These are phyloP conservation scores for Emydocephalus ijimae DNA, from an alignment of 2,113 vertebrate genomes.

Conservation along the genomic window DNA sequence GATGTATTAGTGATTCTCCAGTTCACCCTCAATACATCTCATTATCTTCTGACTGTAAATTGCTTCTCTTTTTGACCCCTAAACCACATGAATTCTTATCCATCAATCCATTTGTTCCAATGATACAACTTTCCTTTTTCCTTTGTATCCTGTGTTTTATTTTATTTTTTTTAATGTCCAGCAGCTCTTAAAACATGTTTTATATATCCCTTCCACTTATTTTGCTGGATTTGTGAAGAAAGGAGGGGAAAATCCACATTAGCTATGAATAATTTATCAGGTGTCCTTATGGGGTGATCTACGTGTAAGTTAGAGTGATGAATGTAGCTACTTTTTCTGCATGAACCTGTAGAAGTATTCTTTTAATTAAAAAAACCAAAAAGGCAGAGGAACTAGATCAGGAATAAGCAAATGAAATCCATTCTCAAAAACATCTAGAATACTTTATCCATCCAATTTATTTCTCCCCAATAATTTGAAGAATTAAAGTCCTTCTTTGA, in stretches of 20 bases:
- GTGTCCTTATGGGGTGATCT: background rate
- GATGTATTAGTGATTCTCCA: background rate
- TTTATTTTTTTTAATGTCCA: background rate
- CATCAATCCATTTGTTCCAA: background rate
- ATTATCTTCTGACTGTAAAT: too few species aligned
- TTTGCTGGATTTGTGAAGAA: background rate
- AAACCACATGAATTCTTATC: background rate
- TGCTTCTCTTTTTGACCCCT: background rate
- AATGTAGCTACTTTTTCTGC: background rate
- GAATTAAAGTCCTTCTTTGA: background rate
- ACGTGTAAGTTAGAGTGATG: background rate
- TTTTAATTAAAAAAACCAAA: background rate
- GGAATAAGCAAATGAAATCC: background rate
- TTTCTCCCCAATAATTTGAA: background rate
- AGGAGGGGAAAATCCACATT: background rate
- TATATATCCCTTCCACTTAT: background rate
- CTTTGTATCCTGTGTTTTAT: background rate
- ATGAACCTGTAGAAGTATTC: background rate
- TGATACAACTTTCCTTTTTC: background rate
- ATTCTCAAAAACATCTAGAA: background rate
- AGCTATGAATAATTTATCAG: background rate
- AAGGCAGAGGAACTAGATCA: background rate
- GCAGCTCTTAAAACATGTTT: background rate
- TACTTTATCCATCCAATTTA: background rate
- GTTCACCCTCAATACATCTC: background rate